A percentile compares a stretch with the other conserved stretches of the same genome.
Evolutionary conservation across 1,140 invertebrate species (phyloP).

Genomic region (Anagrus nilaparvatae): DNA sequence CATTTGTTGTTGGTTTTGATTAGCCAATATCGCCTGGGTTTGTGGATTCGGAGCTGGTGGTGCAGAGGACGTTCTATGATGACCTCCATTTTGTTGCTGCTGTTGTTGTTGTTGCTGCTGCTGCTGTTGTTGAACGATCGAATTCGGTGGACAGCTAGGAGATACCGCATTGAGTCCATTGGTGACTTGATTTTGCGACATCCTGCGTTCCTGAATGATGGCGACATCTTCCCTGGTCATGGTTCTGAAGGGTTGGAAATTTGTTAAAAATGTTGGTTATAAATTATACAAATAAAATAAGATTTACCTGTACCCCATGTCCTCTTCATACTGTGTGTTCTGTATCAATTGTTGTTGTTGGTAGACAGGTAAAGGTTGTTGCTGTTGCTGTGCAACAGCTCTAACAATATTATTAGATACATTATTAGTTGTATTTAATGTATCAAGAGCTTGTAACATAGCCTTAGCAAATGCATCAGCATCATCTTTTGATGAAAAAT

Average conservation of each 20-base stretch:
- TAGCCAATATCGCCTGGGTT: slow-evolving; percentile 34
- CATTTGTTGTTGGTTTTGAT: slow-evolving; percentile 34
- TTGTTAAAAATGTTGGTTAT: slow-evolving; percentile 11
- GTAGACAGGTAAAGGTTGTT: slow-evolving; percentile 4
- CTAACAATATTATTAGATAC: no score
- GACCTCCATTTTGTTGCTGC: slow-evolving; percentile 41
- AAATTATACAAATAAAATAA: neutral
- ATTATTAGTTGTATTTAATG: no score
- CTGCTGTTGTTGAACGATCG: slow-evolving; percentile 29
- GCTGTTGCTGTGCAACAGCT: neutral
- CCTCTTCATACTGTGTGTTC: slow-evolving; percentile 64
- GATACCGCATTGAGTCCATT: slow-evolving; percentile 40
- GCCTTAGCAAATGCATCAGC: slow-evolving; percentile 87
- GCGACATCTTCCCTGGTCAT: slow-evolving; percentile 83
- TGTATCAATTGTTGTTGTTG: slow-evolving; percentile 20
- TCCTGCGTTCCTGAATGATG: slow-evolving; percentile 64
- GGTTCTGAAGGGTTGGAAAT: no score
- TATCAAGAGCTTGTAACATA: slow-evolving; percentile 78
- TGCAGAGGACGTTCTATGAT: slow-evolving; percentile 50
- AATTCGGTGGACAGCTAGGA: slow-evolving; percentile 37
- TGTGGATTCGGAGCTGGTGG: slow-evolving; percentile 48
- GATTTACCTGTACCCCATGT: slow-evolving; percentile 69
- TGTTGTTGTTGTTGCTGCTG: slow-evolving; percentile 29
- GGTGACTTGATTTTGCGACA: slow-evolving; percentile 49
- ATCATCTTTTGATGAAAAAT: slow-evolving; percentile 95